These are phyloP conservation scores for Montipora foliosa DNA, from an alignment of 64 coral and sea anemone species.

Conservation along the genomic window DNA sequence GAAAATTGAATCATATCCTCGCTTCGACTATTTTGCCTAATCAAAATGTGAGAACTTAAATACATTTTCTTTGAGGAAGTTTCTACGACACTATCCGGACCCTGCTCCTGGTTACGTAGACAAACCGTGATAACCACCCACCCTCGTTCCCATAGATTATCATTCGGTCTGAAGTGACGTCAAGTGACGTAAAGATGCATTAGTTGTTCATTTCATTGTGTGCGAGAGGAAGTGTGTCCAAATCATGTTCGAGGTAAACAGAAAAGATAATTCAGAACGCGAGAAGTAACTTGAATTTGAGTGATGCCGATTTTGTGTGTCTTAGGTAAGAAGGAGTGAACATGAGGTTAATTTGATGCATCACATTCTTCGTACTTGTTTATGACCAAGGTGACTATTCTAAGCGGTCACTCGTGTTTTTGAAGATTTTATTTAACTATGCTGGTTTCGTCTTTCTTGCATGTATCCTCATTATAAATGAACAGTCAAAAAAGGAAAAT, in stretches of 20 bases:
- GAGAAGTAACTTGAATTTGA: background rate
- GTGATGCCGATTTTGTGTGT: slow-evolving; percentile 65
- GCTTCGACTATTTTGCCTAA: too few relatives aligned
- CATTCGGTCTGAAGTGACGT: slow-evolving; percentile 1
- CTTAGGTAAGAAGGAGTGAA: slow-evolving; percentile 21
- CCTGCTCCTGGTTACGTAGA: too few relatives aligned
- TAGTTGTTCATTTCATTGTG: slow-evolving; percentile 7
- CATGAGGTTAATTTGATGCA: background rate
- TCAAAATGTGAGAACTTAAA: too few relatives aligned
- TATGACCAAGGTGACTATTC: background rate
- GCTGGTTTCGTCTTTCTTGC: background rate
- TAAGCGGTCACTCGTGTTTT: background rate
- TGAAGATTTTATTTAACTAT: background rate
- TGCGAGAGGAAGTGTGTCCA: background rate
- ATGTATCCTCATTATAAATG: background rate
- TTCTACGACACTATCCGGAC: too few relatives aligned
- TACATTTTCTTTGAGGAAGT: too few relatives aligned
- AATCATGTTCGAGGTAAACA: background rate
- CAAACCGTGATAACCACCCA: background rate
- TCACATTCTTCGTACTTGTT: background rate
- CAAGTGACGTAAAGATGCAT: slow-evolving; percentile 42
- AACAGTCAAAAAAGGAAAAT: slow-evolving; percentile 57
- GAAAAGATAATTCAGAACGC: background rate
- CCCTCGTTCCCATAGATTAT: background rate
- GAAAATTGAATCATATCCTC: too few relatives aligned